Percentiles rank a stretch among this genome's conserved stretches.
These are phyloP conservation scores for Ctenodactylus gundi DNA, from an alignment of 2,113 vertebrate genomes.

Conservation along the genomic window DNA sequence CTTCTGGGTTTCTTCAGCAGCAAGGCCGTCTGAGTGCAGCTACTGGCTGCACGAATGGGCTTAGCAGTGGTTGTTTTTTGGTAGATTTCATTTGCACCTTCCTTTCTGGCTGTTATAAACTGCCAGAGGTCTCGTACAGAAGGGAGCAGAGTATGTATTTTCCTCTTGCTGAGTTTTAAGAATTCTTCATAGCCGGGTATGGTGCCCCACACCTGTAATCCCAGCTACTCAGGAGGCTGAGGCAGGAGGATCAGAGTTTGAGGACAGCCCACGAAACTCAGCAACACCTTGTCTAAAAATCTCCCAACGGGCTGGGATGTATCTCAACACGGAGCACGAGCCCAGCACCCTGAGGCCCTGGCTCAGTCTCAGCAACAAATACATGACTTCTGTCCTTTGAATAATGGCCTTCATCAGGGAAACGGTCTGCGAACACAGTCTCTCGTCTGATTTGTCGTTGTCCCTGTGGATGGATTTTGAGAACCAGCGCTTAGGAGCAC, in stretches of 20 bases:
- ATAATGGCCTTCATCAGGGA: neutral
- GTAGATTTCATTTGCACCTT: slow-evolving; percentile 13
- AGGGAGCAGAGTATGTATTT: no score
- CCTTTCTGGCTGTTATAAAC: slow-evolving; percentile 36
- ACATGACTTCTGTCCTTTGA: neutral
- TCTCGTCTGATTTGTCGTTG: neutral
- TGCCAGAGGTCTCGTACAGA: neutral
- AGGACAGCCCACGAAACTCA: no score
- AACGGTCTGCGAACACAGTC: neutral
- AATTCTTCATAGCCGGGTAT: no score
- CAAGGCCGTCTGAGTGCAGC: neutral
- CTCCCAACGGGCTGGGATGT: no score
- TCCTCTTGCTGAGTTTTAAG: no score
- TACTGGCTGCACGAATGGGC: neutral
- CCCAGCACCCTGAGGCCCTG: no score
- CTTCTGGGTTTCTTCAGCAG: neutral
- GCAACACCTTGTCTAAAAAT: no score
- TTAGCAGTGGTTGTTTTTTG: neutral
- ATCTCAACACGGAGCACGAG: no score
- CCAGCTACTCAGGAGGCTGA: no score
- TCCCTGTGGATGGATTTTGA: neutral
- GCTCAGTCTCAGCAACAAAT: no score
- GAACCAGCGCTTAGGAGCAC: neutral
- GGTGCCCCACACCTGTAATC: no score
- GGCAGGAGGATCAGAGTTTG: no score